Base-by-base conservation (phyloP, 2,888 invertebrate species). In the Creontiades dilutus region DNA sequence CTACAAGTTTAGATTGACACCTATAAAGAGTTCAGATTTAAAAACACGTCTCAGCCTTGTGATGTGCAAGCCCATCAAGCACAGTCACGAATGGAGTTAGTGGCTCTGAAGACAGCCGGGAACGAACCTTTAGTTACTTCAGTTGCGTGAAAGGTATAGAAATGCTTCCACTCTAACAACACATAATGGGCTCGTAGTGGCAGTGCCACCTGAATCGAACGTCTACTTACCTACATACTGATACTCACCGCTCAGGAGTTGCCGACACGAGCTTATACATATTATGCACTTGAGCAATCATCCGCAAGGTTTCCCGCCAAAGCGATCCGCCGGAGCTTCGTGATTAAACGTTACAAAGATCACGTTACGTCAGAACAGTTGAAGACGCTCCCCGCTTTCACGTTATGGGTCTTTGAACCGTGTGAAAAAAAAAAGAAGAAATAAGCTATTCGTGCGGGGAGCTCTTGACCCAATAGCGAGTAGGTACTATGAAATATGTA, bases 291-390 rank as follows among this genome's bases (percentile, higher is more conserved):
- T 82, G 82, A 52, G 82, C 82, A 82, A 82, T 82, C 68, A 82
- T 82, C 82, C 52, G 16, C 47, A 47, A 81, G 80, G 80, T 81
- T 81, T 47, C 80, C 47, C 80, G 13, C 27, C 68, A 68, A 68
- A 27, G 68, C 27, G 19, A 19, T 46, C 16, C 47, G 28, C 48
- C 47, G 11, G 55, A 82, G 82, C 23, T 82, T 82, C 82, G 82
- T 82, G 82, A 82, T 82, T 82, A 82, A 82, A 82, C 82, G 82
- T 82, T 82, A 82, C 82, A 82, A 52, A 82, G 82, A 82, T 82
- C 52, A 19, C 82, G 82, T 82, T 82, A 82, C 82, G 82, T 82
- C 82, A 82, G 82, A 52, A 23, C n/a, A n/a, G 57, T 23, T 82
- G 82, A 82, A 82, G 82, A 82, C 82, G 82, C 52, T 82, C 82